Evolutionary conservation across 2,888 invertebrate species (phyloP).

Genomic region (Eupithecia abbreviata): DNA sequence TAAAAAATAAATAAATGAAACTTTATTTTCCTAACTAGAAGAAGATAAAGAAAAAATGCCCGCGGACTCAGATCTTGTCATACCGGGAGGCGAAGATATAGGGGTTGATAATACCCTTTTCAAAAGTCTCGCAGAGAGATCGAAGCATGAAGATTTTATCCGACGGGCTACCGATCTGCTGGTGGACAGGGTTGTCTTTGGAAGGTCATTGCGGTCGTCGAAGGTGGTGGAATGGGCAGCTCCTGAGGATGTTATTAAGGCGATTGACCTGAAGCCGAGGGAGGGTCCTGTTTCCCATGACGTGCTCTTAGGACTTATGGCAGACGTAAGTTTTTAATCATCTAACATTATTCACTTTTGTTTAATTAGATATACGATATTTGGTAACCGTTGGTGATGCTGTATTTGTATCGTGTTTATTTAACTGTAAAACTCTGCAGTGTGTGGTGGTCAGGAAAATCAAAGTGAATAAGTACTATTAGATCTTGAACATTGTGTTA

Average conservation of each 20-base stretch:
- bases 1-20: conserved; percentile 55
- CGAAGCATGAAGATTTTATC: conserved; percentile 89
- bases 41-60: conserved; percentile 66
- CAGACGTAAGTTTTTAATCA: conserved; percentile 84
- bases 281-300: conserved; percentile 86
- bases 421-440: not conserved
- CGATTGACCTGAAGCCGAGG: conserved; percentile 87
- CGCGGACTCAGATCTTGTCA: conserved; percentile 76
- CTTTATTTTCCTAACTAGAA: conserved; percentile 53
- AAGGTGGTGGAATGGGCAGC: conserved; percentile 92
- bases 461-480: not conserved
- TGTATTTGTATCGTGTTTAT: not conserved
- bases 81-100: conserved; percentile 64
- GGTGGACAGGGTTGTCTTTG: conserved; percentile 89
- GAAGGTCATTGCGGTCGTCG: conserved; percentile 87
- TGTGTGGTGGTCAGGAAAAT: not conserved
- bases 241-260: conserved; percentile 87
- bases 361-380: not conserved
- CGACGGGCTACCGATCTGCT: conserved; percentile 88
- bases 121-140: conserved; percentile 85
- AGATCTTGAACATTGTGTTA: not conserved
- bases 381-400: not conserved
- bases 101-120: conserved; percentile 66
- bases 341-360: not conserved
- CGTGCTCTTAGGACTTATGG: conserved; percentile 86